Conservation (phyloP, 2,113 vertebrate species). For the Lipotes vexillifer region DNA sequence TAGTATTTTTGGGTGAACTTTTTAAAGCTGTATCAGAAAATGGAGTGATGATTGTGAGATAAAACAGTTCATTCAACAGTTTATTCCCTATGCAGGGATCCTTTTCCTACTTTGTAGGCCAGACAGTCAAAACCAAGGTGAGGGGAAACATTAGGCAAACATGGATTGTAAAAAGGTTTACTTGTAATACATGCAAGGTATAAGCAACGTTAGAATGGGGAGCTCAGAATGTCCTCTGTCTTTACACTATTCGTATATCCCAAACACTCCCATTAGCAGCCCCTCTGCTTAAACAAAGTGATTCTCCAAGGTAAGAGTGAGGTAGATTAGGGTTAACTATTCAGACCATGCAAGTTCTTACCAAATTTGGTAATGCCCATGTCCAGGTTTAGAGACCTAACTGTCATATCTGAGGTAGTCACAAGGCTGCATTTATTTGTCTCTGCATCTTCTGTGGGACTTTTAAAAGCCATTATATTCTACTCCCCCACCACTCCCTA, state of each 20-base stretch:
- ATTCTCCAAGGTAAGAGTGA: neutral
- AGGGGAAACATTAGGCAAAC: neutral
- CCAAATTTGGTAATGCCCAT: neutral
- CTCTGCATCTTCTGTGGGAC: neutral
- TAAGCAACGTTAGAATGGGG: neutral
- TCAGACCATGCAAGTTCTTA: neutral
- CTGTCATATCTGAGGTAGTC: neutral
- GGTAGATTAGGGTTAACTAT: neutral
- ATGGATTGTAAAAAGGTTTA: neutral
- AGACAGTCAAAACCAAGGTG: neutral
- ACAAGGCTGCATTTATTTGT: neutral
- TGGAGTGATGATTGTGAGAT: neutral
- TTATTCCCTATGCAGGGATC: neutral
- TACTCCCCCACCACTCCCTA: neutral
- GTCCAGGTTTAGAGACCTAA: neutral
- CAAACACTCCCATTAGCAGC: neutral
- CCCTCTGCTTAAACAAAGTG: neutral
- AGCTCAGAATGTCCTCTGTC: neutral
- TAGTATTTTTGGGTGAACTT: neutral
- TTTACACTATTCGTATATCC: neutral
- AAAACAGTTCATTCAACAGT: neutral
- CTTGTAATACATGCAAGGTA: neutral
- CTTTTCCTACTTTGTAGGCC: neutral
- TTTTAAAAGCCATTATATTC: neutral
- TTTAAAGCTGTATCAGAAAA: neutral